phyloP scores from a whole-genome alignment of 2,888 invertebrate species.

The Quadriops clusia region DNA sequence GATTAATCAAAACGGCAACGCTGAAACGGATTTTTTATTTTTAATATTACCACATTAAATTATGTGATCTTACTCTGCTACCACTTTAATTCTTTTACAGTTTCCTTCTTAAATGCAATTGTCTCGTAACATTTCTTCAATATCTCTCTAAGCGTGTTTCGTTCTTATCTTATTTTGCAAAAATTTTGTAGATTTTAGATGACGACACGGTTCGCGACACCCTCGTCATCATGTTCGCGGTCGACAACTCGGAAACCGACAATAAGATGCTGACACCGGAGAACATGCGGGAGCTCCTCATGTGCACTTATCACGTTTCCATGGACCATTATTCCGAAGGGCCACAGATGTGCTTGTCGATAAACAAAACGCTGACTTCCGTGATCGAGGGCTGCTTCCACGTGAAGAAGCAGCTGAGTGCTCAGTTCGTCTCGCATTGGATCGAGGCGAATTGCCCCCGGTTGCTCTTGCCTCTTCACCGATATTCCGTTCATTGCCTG shows the following conservation, averaged over 20 bases:
- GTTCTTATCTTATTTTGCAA: no score
- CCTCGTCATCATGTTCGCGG: slow-evolving; percentile 50
- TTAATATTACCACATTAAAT: no score
- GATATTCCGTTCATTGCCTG: slow-evolving; percentile 46
- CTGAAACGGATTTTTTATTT: no score
- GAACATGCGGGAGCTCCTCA: slow-evolving; percentile 52
- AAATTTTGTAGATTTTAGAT: slow-evolving; percentile 37
- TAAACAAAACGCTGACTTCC: slow-evolving; percentile 58
- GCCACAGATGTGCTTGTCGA: slow-evolving; percentile 40
- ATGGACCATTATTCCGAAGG: slow-evolving; percentile 69
- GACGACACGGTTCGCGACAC: slow-evolving; percentile 50
- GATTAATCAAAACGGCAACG: no score
- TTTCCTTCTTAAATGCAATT: no score
- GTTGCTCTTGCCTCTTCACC: slow-evolving; percentile 63
- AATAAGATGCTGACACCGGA: slow-evolving; percentile 50
- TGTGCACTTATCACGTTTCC: slow-evolving; percentile 64
- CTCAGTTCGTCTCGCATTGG: slow-evolving; percentile 72
- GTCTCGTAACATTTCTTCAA: no score
- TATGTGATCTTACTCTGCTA: no score
- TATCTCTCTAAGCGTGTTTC: no score
- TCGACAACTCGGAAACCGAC: slow-evolving; percentile 37
- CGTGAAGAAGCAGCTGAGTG: slow-evolving; percentile 59
- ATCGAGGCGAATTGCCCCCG: slow-evolving; percentile 66
- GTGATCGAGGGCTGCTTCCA: slow-evolving; percentile 74
- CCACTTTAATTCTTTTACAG: background rate